Percentiles rank a stretch among this genome's conserved stretches.
These are phyloP conservation scores for Brachionus manjavacas DNA, from an alignment of 1,140 invertebrate genomes.

Conservation along the genomic window DNA sequence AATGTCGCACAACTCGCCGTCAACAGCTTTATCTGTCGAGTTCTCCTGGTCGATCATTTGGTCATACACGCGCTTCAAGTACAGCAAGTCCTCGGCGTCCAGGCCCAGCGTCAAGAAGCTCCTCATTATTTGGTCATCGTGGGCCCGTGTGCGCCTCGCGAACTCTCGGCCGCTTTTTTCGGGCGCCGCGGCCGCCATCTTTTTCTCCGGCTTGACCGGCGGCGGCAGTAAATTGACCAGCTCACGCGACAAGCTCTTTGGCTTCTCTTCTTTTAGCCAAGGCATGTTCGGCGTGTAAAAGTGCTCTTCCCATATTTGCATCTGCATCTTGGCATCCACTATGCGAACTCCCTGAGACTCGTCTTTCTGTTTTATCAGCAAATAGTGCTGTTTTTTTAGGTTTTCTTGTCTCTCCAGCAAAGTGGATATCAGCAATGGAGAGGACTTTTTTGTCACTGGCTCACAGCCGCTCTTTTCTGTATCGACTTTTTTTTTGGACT, in stretches of 20 bases:
- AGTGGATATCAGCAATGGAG: conserved; percentile 24
- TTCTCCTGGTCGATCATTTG: conserved; percentile 70
- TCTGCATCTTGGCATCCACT: background rate
- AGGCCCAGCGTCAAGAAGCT: conserved; percentile 60
- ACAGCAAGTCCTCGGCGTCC: conserved; percentile 77
- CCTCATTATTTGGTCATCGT: background rate
- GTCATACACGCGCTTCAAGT: conserved; percentile 73
- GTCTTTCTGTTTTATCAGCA: background rate
- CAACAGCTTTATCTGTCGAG: conserved; percentile 46
- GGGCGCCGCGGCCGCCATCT: background rate
- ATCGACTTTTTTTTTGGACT: background rate
- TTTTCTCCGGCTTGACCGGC: background rate
- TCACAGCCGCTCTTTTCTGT: background rate
- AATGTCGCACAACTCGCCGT: background rate
- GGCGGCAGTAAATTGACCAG: conserved; percentile 24
- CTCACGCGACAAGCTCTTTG: conserved; percentile 5
- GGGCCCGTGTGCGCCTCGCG: background rate
- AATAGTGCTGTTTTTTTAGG: conserved; percentile 12
- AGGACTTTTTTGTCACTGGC: background rate
- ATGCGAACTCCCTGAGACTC: background rate
- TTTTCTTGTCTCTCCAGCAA: conserved; percentile 7
- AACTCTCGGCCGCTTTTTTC: background rate
- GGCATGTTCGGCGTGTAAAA: too few species aligned
- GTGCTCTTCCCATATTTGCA: conserved; percentile 41
- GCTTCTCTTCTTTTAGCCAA: background rate